Percentiles rank a stretch among this genome's conserved stretches.
phyloP scores from a whole-genome alignment of 2,797 vertebrate species.

The Petrocephalus sullivani region DNA sequence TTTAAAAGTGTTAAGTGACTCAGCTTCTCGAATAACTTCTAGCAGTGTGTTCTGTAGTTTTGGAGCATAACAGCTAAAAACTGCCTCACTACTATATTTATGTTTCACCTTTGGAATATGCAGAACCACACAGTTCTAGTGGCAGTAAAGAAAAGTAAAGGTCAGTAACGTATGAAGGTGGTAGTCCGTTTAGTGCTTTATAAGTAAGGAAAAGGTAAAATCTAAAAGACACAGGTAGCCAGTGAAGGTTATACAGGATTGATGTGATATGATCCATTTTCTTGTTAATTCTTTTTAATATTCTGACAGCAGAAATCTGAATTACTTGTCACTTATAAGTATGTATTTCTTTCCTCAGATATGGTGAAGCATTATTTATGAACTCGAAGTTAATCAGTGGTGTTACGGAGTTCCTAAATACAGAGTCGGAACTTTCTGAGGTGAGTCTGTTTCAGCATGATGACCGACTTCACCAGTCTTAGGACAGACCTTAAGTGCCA shows the following conservation, averaged over 20 bases:
- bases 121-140: neutral
- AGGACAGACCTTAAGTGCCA: neutral
- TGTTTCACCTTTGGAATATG: neutral
- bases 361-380: conserved; percentile 95
- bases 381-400: conserved; percentile 93
- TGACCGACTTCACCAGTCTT: neutral
- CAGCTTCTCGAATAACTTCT: neutral
- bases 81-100: neutral
- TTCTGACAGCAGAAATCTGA: neutral
- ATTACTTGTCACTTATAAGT: neutral
- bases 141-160: neutral
- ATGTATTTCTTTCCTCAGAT: conserved; percentile 55
- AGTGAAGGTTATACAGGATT: neutral
- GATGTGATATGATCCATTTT: neutral
- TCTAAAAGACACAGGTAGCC: neutral
- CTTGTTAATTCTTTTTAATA: neutral
- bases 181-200: neutral
- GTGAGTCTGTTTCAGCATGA: conserved; percentile 58
- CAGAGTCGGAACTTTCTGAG: conserved; percentile 83
- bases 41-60: neutral
- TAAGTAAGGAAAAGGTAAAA: neutral
- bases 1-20: too few species aligned
- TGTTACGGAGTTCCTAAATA: conserved; percentile 96
- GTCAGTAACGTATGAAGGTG: neutral
- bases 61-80: neutral